These are phyloP conservation scores for Enteromius fasciolatus DNA, from an alignment of 2,797 vertebrate genomes.

Conservation along the genomic window DNA sequence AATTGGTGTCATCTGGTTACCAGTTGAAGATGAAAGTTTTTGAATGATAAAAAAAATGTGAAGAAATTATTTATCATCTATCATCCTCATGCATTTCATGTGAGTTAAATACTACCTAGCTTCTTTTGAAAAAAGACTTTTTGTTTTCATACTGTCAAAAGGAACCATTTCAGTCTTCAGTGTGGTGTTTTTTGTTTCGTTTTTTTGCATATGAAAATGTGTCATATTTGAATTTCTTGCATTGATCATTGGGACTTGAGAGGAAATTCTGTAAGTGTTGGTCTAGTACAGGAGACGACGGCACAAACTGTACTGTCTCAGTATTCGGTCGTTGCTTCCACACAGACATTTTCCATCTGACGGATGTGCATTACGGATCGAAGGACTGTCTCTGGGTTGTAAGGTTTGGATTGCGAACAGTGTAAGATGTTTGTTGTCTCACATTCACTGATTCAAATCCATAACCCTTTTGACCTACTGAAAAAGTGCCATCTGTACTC, in stretches of 20 bases:
- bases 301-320: constrained; percentile 49
- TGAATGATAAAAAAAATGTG: constrained; percentile 75
- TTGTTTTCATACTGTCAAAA: constrained; percentile 76
- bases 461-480: constrained; percentile 48
- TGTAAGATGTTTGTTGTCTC: constrained; percentile 17
- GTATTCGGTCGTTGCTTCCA: constrained; percentile 48
- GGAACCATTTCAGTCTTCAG: constrained; percentile 69
- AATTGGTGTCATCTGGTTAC: constrained; percentile 72
- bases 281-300: constrained; percentile 51
- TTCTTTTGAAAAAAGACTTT: constrained; percentile 74
- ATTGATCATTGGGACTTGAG: constrained; percentile 68
- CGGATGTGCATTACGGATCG: constrained; percentile 36
- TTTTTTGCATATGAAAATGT: constrained; percentile 72
- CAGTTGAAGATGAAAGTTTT: constrained; percentile 73
- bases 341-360: constrained; percentile 39
- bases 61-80: constrained; percentile 78
- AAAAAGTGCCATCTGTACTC: constrained; percentile 51
- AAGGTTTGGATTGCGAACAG: constrained; percentile 24
- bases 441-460: constrained; percentile 19
- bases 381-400: constrained; percentile 30
- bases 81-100: constrained; percentile 78
- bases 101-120: constrained; percentile 80
- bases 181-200: constrained; percentile 69
- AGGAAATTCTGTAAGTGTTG: constrained; percentile 63
- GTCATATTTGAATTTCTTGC: constrained; percentile 66